Conservation (phyloP, 1,140 invertebrate genomes). For the Papilio glaucus region DNA sequence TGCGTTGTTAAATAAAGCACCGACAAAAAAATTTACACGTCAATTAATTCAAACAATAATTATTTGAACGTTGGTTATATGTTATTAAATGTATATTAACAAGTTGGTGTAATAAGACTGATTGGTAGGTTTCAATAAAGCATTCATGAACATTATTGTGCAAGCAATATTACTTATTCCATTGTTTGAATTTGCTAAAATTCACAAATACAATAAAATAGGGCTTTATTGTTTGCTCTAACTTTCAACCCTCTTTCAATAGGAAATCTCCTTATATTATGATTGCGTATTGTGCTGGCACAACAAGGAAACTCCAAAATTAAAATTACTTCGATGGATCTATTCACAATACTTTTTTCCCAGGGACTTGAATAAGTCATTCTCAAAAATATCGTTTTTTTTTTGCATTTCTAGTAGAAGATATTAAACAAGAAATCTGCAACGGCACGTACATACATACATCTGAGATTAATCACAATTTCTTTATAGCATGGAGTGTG, state of each 20-base stretch:
- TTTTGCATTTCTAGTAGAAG: neutral
- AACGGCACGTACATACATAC: neutral
- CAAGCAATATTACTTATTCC: neutral
- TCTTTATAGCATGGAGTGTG: neutral
- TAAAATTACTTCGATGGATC: slow-evolving; percentile 15
- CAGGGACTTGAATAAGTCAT: too few relatives aligned
- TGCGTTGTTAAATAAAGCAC: too few relatives aligned
- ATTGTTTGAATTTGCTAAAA: slow-evolving; percentile 21
- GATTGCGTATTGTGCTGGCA: slow-evolving; percentile 23
- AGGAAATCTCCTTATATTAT: slow-evolving; percentile 10
- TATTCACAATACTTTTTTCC: slow-evolving; percentile 1
- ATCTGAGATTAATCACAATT: neutral
- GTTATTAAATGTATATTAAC: too few relatives aligned
- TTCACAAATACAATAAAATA: slow-evolving; percentile 21
- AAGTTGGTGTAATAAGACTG: neutral
- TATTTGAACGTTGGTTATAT: too few relatives aligned
- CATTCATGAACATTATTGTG: neutral
- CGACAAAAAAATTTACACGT: too few relatives aligned
- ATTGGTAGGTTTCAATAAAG: neutral
- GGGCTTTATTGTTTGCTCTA: slow-evolving; percentile 11
- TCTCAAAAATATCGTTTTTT: neutral
- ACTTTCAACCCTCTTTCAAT: slow-evolving; percentile 16
- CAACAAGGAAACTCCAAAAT: slow-evolving; percentile 16
- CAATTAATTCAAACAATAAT: too few relatives aligned
- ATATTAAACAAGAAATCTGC: neutral